Evolutionary conservation across 2,797 vertebrate species (phyloP).

Genomic region (Hippocampus kuda): DNA sequence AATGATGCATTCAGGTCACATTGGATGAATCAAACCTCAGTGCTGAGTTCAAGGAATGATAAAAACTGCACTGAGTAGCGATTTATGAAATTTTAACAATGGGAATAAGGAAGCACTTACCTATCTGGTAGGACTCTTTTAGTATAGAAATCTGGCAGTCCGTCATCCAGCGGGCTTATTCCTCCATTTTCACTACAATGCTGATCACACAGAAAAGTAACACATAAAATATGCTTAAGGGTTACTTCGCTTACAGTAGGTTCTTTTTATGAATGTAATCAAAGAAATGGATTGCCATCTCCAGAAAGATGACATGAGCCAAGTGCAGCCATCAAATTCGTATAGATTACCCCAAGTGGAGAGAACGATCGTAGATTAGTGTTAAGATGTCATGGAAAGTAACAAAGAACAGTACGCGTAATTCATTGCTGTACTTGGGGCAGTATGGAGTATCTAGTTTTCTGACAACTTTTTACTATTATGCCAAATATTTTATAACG

Average conservation of each 20-base stretch:
- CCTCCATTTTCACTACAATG: slow-evolving; percentile 71
- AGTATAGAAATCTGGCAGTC: slow-evolving; percentile 79
- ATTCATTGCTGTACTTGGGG: no score
- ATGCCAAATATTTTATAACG: no score
- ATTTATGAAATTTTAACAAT: neutral
- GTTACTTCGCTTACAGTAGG: slow-evolving; percentile 12
- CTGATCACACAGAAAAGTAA: slow-evolving; percentile 29
- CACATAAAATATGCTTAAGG: slow-evolving; percentile 10
- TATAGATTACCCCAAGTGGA: slow-evolving; percentile 30
- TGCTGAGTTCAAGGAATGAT: neutral
- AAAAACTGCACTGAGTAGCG: neutral
- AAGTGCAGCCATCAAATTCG: slow-evolving; percentile 34
- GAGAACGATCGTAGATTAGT: slow-evolving; percentile 7
- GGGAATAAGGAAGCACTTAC: slow-evolving; percentile 23
- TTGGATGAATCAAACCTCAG: neutral
- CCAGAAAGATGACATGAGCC: slow-evolving; percentile 34
- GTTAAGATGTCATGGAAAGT: neutral
- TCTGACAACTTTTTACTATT: no score
- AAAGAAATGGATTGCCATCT: slow-evolving; percentile 42
- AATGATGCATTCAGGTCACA: neutral
- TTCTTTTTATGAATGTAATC: slow-evolving; percentile 36
- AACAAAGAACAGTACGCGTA: no score
- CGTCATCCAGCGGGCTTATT: slow-evolving; percentile 73
- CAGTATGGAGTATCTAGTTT: no score
- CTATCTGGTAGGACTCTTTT: slow-evolving; percentile 76